phyloP scores from a whole-genome alignment of 2,113 vertebrate genomes.

The Bostrychus sinensis region DNA sequence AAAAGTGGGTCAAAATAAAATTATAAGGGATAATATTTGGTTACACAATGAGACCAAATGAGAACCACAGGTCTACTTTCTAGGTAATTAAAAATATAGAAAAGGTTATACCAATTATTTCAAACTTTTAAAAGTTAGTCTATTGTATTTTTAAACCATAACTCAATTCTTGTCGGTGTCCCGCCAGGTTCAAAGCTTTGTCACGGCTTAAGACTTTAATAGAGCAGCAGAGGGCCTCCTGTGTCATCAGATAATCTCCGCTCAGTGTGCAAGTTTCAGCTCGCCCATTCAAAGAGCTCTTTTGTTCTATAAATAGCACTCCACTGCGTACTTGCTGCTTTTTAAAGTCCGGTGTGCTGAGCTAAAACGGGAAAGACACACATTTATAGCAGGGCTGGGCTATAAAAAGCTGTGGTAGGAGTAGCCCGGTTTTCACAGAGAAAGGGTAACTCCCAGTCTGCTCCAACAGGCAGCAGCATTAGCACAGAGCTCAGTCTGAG shows the following conservation, averaged over 20 bases:
- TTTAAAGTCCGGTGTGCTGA: constrained; percentile 27
- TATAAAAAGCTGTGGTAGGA: constrained; percentile 45
- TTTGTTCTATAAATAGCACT: constrained; percentile 66
- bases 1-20: no score
- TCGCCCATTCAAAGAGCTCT: constrained; percentile 42
- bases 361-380: constrained; percentile 55
- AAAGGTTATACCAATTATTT: not conserved
- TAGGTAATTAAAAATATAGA: constrained; percentile 19
- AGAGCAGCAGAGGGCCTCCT: constrained; percentile 11
- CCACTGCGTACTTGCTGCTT: constrained; percentile 31
- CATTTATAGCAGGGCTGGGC: constrained; percentile 47
- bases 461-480: constrained; percentile 40
- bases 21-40: no score
- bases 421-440: constrained; percentile 53
- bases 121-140: no score
- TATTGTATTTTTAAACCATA: not conserved
- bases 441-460: constrained; percentile 51
- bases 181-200: no score
- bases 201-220: not conserved
- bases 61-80: no score
- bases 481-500: constrained; percentile 24
- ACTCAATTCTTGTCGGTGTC: not conserved
- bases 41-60: no score
- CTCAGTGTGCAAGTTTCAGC: constrained; percentile 29
- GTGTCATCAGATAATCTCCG: constrained; percentile 30